Conservation (phyloP, 2,888 invertebrate species). For the Molorchus minor region DNA sequence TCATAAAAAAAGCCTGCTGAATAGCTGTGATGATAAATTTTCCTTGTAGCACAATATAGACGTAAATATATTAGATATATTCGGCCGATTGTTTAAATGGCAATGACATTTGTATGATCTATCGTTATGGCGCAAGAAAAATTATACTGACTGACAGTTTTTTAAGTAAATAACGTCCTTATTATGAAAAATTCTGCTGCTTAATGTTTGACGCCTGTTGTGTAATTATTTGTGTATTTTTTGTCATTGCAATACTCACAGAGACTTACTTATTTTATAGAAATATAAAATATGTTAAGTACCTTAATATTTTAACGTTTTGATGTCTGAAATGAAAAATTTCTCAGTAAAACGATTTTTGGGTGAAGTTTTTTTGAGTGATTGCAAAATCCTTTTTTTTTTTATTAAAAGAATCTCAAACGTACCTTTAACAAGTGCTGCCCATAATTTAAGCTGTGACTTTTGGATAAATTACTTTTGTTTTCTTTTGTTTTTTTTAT, state of each 20-base stretch:
- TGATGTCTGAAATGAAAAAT: not conserved
- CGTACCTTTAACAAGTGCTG: slow-evolving; percentile 9
- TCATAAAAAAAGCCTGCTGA: slow-evolving; percentile 2
- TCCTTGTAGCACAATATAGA: slow-evolving; percentile 11
- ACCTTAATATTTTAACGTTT: not conserved
- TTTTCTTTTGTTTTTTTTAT: too few relatives aligned
- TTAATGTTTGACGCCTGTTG: slow-evolving; percentile 9
- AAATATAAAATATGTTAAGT: slow-evolving; percentile 38
- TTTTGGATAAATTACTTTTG: slow-evolving; percentile 25
- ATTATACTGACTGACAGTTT: slow-evolving; percentile 22
- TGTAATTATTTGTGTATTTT: not conserved
- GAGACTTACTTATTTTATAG: slow-evolving; percentile 37
- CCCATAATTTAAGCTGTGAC: slow-evolving; percentile 24
- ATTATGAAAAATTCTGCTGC: slow-evolving; percentile 7
- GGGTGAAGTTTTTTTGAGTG: slow-evolving; percentile 19
- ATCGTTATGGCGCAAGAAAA: slow-evolving; percentile 2
- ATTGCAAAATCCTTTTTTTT: too few relatives aligned
- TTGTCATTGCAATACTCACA: not conserved
- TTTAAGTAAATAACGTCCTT: slow-evolving; percentile 19
- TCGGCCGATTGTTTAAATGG: not conserved
- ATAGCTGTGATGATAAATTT: slow-evolving; percentile 2
- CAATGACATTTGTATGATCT: slow-evolving; percentile 4
- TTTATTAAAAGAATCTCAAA: slow-evolving; percentile 14
- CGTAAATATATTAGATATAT: not conserved
- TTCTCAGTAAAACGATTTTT: not conserved